These are phyloP conservation scores for Notolabrus celidotus DNA, from an alignment of 2,797 vertebrate genomes.

Conservation along the genomic window DNA sequence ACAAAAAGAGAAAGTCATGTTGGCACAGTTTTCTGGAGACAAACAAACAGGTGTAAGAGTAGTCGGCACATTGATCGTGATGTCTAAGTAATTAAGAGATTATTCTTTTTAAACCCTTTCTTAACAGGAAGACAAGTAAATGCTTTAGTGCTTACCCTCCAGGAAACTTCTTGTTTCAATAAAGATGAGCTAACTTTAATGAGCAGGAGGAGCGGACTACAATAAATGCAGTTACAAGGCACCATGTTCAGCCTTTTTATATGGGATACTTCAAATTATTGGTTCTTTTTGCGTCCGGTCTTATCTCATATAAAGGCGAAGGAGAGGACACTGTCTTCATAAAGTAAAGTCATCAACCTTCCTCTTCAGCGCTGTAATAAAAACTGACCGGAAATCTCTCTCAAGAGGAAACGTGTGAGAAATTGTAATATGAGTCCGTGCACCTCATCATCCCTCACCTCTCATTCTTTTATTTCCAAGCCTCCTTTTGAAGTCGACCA, in stretches of 20 bases:
- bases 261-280: neutral
- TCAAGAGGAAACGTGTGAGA: neutral
- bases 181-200: neutral
- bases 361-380: slow-evolving; percentile 14
- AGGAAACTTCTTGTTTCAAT: neutral
- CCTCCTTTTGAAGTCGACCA: slow-evolving; percentile 38
- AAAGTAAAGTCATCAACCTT: slow-evolving; percentile 18
- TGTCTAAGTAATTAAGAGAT: too few relatives aligned
- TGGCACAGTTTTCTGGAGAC: too few relatives aligned
- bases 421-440: slow-evolving; percentile 15
- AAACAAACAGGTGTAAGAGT: too few relatives aligned
- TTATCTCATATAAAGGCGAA: slow-evolving; percentile 6
- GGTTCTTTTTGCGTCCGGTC: slow-evolving; percentile 8
- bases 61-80: too few relatives aligned
- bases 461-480: slow-evolving; percentile 27
- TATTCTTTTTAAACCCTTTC: too few relatives aligned
- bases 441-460: slow-evolving; percentile 19
- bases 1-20: too few relatives aligned
- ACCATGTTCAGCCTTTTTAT: slow-evolving; percentile 7
- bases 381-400: slow-evolving; percentile 20
- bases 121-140: neutral
- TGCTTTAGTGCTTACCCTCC: neutral
- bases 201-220: neutral
- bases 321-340: slow-evolving; percentile 22
- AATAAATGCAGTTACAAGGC: slow-evolving; percentile 6